Percentiles rank a stretch among this genome's conserved stretches.
Evolutionary conservation across 2,797 vertebrate species (phyloP).

Genomic region (Borostomias antarcticus): DNA sequence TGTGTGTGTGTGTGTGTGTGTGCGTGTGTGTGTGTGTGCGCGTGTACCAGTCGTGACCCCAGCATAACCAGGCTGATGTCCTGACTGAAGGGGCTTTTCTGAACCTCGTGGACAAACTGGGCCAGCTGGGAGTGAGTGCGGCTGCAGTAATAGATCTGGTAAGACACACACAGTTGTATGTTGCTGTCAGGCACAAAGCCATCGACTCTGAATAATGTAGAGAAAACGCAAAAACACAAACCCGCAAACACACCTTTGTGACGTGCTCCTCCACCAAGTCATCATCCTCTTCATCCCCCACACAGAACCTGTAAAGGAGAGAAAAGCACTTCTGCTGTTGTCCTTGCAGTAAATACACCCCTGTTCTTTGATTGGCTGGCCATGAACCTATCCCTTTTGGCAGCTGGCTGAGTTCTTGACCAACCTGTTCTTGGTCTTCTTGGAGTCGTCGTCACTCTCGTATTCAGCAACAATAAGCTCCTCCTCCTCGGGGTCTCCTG

Average conservation of each 20-base stretch:
- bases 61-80: conserved; percentile 85
- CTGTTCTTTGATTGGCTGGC: neutral
- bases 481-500: conserved; percentile 80
- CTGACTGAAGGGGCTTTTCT: conserved; percentile 90
- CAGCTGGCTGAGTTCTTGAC: neutral
- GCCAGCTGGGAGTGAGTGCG: conserved; percentile 96
- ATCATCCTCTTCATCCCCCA: conserved; percentile 79
- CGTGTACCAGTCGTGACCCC: conserved; percentile 89
- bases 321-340: neutral
- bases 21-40: conserved; percentile 2
- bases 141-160: conserved; percentile 97
- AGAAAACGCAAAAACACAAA: neutral
- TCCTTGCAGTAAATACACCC: neutral
- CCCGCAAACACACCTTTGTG: conserved; percentile 80
- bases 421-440: conserved; percentile 71
- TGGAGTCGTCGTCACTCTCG: conserved; percentile 91
- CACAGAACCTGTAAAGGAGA: conserved; percentile 69
- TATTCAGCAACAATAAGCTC: conserved; percentile 92
- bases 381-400: neutral
- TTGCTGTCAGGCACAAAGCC: conserved; percentile 54
- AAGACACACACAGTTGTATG: neutral
- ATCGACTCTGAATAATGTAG: conserved; percentile 69
- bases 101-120: conserved; percentile 94
- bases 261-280: conserved; percentile 93
- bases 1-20: neutral